Evolutionary conservation across 2,113 vertebrate genomes (phyloP).

Genomic region (Nothocercus julius): DNA sequence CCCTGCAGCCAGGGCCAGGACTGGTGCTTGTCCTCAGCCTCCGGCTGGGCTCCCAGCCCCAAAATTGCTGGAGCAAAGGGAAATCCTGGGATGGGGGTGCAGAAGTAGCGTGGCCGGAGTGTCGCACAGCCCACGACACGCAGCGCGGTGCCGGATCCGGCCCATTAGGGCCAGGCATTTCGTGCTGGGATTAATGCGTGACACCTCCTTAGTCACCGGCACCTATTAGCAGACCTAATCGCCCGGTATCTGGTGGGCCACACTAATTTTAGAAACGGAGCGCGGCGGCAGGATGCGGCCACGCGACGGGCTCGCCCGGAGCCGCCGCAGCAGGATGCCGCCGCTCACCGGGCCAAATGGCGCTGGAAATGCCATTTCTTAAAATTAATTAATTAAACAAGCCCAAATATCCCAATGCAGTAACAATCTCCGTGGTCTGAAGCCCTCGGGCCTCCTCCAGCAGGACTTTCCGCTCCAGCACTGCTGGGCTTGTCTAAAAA

Average conservation of each 20-base stretch:
- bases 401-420: rapidly evolving
- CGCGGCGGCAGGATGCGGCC: constrained; percentile 36
- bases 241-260: not conserved
- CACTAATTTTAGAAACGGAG: constrained; percentile 67
- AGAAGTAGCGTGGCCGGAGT: not conserved
- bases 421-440: not conserved
- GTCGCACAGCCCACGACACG: rapidly evolving
- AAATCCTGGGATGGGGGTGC: not conserved
- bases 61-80: not conserved
- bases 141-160: not conserved
- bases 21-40: no score
- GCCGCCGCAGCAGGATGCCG: constrained; percentile 18
- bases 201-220: constrained; percentile 40
- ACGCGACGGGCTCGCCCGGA: constrained; percentile 23
- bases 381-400: no score
- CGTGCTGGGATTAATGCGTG: not conserved
- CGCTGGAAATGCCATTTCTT: not conserved
- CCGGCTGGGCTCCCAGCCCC: no score
- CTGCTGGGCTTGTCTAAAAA: no score
- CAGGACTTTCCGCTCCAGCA: no score
- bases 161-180: not conserved
- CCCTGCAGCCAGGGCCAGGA: no score
- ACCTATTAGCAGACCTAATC: constrained; percentile 53
- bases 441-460: no score
- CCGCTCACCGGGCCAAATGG: not conserved